A percentile compares a stretch with the other conserved stretches of the same genome.
These are phyloP conservation scores for Hydrophis major DNA, from an alignment of 2,797 vertebrate species.

Conservation along the genomic window DNA sequence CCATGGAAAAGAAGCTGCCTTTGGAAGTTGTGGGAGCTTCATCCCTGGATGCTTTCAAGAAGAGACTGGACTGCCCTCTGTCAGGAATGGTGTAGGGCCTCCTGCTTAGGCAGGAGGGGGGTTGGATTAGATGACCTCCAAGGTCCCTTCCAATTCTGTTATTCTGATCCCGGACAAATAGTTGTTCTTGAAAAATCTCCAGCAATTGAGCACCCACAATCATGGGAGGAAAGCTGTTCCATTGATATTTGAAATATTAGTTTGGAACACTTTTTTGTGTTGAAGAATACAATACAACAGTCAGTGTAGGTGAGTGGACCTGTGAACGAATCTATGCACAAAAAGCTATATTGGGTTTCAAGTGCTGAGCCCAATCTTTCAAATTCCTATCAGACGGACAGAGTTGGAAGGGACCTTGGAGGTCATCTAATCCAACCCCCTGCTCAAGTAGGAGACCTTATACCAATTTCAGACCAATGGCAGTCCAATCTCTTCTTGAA, in stretches of 20 bases:
- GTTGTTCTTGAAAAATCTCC: background rate
- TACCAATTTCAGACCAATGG: no score
- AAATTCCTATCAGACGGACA: background rate
- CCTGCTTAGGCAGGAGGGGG: no score
- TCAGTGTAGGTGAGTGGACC: background rate
- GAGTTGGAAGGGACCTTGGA: background rate
- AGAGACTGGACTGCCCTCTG: no score
- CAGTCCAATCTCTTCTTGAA: no score
- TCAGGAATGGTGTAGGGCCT: no score
- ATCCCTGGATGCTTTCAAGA: no score
- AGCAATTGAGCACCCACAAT: background rate
- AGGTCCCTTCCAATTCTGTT: no score
- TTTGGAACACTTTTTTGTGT: background rate
- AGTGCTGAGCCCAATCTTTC: slow-evolving; percentile 32
- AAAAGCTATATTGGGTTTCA: slow-evolving; percentile 33
- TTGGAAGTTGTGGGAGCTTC: no score
- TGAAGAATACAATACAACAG: background rate
- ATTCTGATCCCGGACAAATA: background rate
- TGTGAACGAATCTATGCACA: background rate
- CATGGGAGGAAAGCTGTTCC: background rate
- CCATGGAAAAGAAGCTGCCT: no score
- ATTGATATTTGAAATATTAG: background rate
- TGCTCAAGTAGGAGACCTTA: no score
- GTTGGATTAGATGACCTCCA: no score
- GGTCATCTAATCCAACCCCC: no score